Base-by-base conservation (phyloP, 2,888 invertebrate species). In the Chymomyza amoena region DNA sequence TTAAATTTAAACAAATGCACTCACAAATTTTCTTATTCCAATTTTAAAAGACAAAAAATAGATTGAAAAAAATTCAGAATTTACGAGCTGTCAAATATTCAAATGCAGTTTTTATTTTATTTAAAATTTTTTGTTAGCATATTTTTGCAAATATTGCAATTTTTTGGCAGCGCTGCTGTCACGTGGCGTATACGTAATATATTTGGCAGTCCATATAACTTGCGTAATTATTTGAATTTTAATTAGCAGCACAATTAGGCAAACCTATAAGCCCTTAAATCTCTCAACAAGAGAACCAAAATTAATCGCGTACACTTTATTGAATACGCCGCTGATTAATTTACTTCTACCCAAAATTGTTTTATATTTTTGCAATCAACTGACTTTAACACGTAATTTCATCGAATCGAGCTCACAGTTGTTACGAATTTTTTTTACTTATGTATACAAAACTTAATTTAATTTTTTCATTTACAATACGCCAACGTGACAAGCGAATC, bases 191-290 rank as follows among this genome's bases (percentile, higher is more conserved):
- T 61, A 59, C 64, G 57, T 50, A 66, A 61, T 57, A 71, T 72
- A 71, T 67, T 28, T 57, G 16, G 39, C 13, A 39, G 10, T 9
- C 9, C 39, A 39, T 4, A 13, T 39, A 13, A 78, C 75, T 80
- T 72, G 68, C 72, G 4, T 4, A 39, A 39, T 39, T 13, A 78
- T 76, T 70, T 75, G 62, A 75, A 73, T 70, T 82, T 81, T 87
- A 84, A 82, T 82, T 82, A 82, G 73, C 68, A 36, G 56, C 66
- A 67, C 78, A 82, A 87, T 87, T 84, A 61, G 63, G 4, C 32
- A 32, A 32, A 32, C 32, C 7, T 7, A 32, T 5, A 32, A 32
- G 28, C 64, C 39, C 39, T 39, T 39, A 7, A 39, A 80, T 80
- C 72, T 36, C 63, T 51, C 65, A 60, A 59, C 80, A 78, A 78